A percentile compares a stretch with the other conserved stretches of the same genome.
These are phyloP conservation scores for Felis catus DNA, from an alignment of 2,113 vertebrate species.

Conservation along the genomic window DNA sequence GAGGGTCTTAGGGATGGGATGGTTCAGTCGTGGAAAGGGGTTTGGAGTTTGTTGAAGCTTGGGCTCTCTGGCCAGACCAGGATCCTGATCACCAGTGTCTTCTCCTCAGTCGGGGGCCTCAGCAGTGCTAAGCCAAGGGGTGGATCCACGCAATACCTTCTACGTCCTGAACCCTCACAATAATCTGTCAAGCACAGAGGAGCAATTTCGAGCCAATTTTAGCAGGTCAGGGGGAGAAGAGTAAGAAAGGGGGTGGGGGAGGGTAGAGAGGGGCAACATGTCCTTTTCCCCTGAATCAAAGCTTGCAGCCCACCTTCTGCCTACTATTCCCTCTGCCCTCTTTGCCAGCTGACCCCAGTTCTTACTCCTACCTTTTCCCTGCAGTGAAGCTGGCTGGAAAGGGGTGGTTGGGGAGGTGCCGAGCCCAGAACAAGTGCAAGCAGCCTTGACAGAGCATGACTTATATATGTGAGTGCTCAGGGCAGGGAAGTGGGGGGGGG, in stretches of 20 bases:
- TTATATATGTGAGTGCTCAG: slow-evolving; percentile 92
- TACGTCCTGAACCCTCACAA: slow-evolving; percentile 93
- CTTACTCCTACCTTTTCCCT: not conserved
- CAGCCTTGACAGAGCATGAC: slow-evolving; percentile 89
- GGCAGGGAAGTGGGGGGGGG: not conserved
- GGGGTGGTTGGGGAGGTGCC: slow-evolving; percentile 90
- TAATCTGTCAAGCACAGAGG: slow-evolving; percentile 90
- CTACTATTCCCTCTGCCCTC: not conserved
- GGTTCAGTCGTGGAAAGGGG: not conserved
- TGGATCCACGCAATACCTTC: slow-evolving; percentile 88
- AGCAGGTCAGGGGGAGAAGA: slow-evolving; percentile 84
- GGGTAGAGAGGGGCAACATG: not conserved
- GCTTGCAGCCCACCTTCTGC: not conserved
- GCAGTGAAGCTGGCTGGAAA: slow-evolving; percentile 88
- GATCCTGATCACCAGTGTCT: not conserved
- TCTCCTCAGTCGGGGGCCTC: slow-evolving; percentile 73
- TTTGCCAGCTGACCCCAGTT: not conserved
- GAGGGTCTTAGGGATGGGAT: not conserved
- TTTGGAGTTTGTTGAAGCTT: not conserved
- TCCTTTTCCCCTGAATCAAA: not conserved
- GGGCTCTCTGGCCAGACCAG: not conserved
- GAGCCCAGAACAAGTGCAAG: slow-evolving; percentile 84
- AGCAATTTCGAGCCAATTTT: slow-evolving; percentile 90
- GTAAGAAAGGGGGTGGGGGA: not conserved
- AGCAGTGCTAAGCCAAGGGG: slow-evolving; percentile 86